Evolutionary conservation across 2,113 vertebrate species (phyloP).

Genomic region (Athene cunicularia): DNA sequence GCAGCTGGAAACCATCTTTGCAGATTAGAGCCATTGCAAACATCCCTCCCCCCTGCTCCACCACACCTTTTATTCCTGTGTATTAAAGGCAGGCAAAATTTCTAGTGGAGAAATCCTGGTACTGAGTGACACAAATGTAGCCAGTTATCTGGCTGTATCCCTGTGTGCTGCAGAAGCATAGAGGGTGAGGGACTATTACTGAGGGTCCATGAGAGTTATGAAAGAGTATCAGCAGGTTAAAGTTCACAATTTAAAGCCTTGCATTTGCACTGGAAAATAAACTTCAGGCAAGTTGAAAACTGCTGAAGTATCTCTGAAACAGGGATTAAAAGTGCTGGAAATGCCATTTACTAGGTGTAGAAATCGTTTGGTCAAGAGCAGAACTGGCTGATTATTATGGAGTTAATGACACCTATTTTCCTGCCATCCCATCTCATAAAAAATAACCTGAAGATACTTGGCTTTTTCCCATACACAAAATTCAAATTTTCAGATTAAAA

Average conservation of each 20-base stretch:
- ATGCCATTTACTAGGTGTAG: background rate
- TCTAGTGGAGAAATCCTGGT: background rate
- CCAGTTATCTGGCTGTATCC: background rate
- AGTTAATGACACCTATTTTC: background rate
- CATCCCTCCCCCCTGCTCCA: slow-evolving; percentile 4
- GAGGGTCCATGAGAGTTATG: background rate
- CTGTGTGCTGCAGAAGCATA: background rate
- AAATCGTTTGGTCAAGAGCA: background rate
- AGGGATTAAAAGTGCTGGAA: background rate
- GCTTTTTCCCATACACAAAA: background rate
- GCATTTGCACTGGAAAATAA: background rate
- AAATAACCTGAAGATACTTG: background rate
- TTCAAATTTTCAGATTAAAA: background rate
- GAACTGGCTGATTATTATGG: background rate
- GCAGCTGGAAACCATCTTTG: slow-evolving; percentile 50
- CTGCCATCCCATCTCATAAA: background rate
- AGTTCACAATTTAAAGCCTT: background rate
- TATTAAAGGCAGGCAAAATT: background rate
- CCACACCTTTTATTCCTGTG: slow-evolving; percentile 19
- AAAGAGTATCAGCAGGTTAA: background rate
- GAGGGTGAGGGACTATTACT: background rate
- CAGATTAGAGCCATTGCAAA: slow-evolving; percentile 14
- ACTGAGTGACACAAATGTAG: background rate
- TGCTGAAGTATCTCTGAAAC: background rate
- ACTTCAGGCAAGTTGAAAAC: background rate